phyloP scores from a whole-genome alignment of 2,888 invertebrate species.

The Ectobius pallidus region DNA sequence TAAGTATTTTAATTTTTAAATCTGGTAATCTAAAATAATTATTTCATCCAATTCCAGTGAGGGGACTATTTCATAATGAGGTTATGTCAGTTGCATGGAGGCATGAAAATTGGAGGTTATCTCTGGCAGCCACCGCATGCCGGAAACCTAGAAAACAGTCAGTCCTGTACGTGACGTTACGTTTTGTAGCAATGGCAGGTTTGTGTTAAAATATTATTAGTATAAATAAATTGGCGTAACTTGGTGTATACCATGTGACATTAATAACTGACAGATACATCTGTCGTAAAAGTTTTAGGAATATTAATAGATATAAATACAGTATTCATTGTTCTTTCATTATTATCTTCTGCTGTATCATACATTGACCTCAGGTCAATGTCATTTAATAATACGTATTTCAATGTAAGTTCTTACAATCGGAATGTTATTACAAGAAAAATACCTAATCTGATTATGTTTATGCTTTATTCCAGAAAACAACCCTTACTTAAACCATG shows the following conservation, averaged over 20 bases:
- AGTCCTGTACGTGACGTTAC: neutral
- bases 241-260: too few relatives aligned
- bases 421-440: too few relatives aligned
- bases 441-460: too few relatives aligned
- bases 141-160: neutral
- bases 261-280: too few relatives aligned
- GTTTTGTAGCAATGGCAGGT: constrained; percentile 15
- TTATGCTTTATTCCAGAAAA: constrained; percentile 52
- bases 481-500: constrained; percentile 68
- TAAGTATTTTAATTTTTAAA: neutral
- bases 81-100: neutral
- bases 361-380: too few relatives aligned
- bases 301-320: too few relatives aligned
- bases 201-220: neutral
- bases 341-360: too few relatives aligned
- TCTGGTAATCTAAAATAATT: neutral
- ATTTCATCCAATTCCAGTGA: neutral
- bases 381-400: too few relatives aligned
- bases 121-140: constrained; percentile 2
- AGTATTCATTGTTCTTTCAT: too few relatives aligned
- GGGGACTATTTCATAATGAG: neutral
- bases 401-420: too few relatives aligned
- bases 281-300: too few relatives aligned
- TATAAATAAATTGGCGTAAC: too few relatives aligned
- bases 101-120: neutral